Base-by-base conservation (phyloP, 2,113 vertebrate species). In the Trochalopteron elliotii region DNA sequence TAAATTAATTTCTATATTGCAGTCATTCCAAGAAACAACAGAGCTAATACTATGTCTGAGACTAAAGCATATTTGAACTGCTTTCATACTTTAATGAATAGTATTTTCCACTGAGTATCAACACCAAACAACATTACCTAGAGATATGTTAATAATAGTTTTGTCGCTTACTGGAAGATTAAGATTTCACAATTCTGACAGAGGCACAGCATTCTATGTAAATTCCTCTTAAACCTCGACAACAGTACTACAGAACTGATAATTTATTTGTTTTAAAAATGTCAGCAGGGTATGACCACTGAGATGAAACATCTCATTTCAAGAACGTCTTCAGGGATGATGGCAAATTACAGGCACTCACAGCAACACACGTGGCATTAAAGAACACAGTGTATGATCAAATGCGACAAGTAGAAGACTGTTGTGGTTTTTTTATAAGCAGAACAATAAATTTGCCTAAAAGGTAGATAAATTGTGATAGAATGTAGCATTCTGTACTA, bases 301-400 rank as follows among this genome's bases (percentile, higher is more conserved):
- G 95, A 97, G 96, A 96, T 76, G 90, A 97, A 97, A 97, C 96
- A 94, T 80, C 87, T 97, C 93, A 96, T 96, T 97, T 97, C 93
- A 97, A 95, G 78, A 96, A 89, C 92, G 94, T 93, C 96, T 96
- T 95, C 67, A 92, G 93, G 79, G 92, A 91, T 90, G 90, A 94
- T 92, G 85, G 95, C 93, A 97, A 86, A 95, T 94, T 97, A 89
- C 63, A 95, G 92, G 63, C 88, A 86, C 87, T 94, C 85, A 63
- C 39, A 91, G 87, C 12, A 0, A 84, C 3, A 13, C 83, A 55
- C 22, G 30, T 45, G 63, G 71, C 33, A 57, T 87, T 91, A 96
- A 93, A 93, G 86, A 95, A 92, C 67, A 39, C 60, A 68, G 53
- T 57, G 37, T 65, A 37, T 77, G 84, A 95, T 92, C 82, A 94